Conservation (phyloP, 2,888 invertebrate genomes). For the Heliconius sara region DNA sequence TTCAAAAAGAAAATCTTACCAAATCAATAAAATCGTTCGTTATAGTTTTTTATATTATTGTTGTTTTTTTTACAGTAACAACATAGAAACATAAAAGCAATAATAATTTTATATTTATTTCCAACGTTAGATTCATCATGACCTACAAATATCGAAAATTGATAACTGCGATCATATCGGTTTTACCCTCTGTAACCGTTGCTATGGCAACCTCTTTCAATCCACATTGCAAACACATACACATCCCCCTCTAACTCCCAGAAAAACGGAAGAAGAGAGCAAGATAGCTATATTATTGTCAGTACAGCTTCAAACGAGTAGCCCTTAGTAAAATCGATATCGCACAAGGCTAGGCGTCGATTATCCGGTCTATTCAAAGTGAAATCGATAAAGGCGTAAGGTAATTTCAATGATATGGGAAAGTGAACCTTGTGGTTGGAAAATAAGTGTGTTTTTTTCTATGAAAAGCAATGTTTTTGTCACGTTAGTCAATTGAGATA, state of each 20-base stretch:
- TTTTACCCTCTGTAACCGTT: constrained; percentile 74
- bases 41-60: constrained; percentile 44
- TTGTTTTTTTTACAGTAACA: constrained; percentile 51
- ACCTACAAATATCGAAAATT: constrained; percentile 77
- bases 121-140: constrained; percentile 64
- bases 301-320: constrained; percentile 63
- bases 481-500: constrained; percentile 1
- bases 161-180: constrained; percentile 67
- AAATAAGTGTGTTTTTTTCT: constrained; percentile 44
- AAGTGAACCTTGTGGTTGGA: constrained; percentile 31
- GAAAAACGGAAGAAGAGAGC: constrained; percentile 49
- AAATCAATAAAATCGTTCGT: constrained; percentile 64
- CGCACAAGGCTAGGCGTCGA: constrained; percentile 84
- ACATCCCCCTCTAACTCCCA: constrained; percentile 56
- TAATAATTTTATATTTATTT: constrained; percentile 59
- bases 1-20: constrained; percentile 56
- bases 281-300: constrained; percentile 54
- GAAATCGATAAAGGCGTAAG: constrained; percentile 52
- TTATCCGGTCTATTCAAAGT: constrained; percentile 67
- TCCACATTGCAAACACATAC: constrained; percentile 41
- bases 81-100: constrained; percentile 15
- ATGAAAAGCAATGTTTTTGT: constrained; percentile 9
- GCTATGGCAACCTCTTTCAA: constrained; percentile 69
- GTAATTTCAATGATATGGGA: neutral
- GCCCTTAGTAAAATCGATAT: constrained; percentile 82